A percentile compares a stretch with the other conserved stretches of the same genome.
phyloP scores from a whole-genome alignment of 2,113 vertebrate species.

The Ceyx cyanopectus region DNA sequence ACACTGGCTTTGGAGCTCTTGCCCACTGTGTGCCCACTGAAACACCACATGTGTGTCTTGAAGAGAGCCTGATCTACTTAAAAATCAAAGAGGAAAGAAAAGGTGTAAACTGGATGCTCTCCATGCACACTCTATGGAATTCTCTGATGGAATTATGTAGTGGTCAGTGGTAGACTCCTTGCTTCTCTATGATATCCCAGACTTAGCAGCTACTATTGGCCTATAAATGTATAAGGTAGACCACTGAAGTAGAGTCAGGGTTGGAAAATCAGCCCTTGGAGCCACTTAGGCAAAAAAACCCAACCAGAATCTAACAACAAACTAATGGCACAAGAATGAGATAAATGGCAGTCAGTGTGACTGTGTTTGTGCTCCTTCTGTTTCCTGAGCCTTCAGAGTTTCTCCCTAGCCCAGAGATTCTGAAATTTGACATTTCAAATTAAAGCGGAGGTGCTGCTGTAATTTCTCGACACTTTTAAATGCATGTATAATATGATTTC shows the following conservation, averaged over 20 bases:
- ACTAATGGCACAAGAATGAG: neutral
- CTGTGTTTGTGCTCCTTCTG: neutral
- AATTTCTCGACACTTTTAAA: neutral
- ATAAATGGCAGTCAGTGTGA: neutral
- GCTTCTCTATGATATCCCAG: neutral
- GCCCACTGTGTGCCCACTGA: neutral
- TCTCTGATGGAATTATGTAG: neutral
- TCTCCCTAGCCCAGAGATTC: neutral
- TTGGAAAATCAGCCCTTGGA: neutral
- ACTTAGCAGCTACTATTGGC: neutral
- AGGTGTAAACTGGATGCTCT: neutral
- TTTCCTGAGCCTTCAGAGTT: neutral
- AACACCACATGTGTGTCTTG: neutral
- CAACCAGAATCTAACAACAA: neutral
- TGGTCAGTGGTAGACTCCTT: neutral
- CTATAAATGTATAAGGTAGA: neutral
- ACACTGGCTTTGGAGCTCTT: neutral
- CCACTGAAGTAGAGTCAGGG: neutral
- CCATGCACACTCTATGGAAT: rapidly evolving
- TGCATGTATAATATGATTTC: neutral
- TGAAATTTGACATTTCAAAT: neutral
- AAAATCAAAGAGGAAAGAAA: neutral
- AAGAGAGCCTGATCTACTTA: neutral
- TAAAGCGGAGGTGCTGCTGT: neutral
- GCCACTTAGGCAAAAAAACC: neutral